Evolutionary conservation across 2,113 vertebrate genomes (phyloP).

Genomic region (Rhabdomys dilectus): DNA sequence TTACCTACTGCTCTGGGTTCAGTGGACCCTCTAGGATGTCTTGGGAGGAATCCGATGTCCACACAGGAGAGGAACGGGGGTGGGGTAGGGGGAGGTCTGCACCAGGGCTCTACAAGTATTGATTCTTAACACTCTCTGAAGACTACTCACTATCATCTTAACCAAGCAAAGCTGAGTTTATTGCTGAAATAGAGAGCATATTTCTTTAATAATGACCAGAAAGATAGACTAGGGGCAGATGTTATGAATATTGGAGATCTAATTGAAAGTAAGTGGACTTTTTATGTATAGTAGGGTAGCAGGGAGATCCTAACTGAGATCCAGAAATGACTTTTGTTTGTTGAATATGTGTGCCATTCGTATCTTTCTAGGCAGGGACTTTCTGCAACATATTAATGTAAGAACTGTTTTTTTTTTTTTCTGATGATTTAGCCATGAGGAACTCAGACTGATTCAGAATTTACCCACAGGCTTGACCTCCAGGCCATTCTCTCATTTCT

Average conservation of each 20-base stretch:
- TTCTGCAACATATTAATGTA: neutral
- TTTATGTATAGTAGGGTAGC: neutral
- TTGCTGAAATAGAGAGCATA: neutral
- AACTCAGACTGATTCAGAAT: neutral
- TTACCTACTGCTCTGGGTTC: too few species aligned
- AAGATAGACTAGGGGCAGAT: neutral
- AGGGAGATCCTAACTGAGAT: neutral
- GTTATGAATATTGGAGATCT: neutral
- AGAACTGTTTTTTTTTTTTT: neutral
- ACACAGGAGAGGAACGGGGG: too few species aligned
- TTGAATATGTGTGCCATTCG: neutral
- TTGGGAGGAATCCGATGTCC: too few species aligned
- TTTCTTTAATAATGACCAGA: neutral
- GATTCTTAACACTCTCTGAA: neutral
- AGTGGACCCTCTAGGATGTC: too few species aligned
- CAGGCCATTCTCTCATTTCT: neutral
- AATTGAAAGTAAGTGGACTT: neutral
- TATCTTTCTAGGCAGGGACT: neutral
- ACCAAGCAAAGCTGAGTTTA: neutral
- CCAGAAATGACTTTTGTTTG: neutral
- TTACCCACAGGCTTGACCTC: neutral
- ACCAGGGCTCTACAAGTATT: too few species aligned
- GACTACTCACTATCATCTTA: neutral
- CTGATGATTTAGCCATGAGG: neutral
- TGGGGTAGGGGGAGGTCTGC: too few species aligned